Evolutionary conservation across 2,888 invertebrate species (phyloP).

Genomic region (Molorchus minor): DNA sequence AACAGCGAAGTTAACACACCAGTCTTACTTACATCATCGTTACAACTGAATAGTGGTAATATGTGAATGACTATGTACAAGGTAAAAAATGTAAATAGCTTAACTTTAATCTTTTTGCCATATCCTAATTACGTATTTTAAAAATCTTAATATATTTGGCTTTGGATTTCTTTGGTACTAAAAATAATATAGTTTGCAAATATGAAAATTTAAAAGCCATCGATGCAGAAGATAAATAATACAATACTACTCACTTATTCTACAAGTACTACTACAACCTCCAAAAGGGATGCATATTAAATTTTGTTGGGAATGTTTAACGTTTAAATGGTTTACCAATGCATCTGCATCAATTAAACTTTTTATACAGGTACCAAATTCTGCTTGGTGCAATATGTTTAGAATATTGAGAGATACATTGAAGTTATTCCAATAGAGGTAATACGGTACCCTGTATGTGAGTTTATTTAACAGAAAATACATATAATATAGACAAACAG

Average conservation of each 20-base stretch:
- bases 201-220: constrained; percentile 26
- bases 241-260: constrained; percentile 3
- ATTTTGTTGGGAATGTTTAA: constrained; percentile 17
- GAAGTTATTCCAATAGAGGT: too few species aligned
- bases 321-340: constrained; percentile 18
- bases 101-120: too few species aligned
- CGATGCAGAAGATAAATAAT: constrained; percentile 33
- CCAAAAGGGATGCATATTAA: background rate
- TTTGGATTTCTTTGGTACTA: constrained; percentile 47
- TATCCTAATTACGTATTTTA: constrained; percentile 20
- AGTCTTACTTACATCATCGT: too few species aligned
- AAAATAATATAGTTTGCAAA: constrained; percentile 27
- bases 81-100: too few species aligned
- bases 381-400: constrained; percentile 34
- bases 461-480: too few species aligned
- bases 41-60: too few species aligned
- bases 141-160: constrained; percentile 22
- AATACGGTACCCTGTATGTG: too few species aligned
- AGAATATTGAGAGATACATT: constrained; percentile 25
- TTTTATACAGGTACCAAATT: constrained; percentile 35
- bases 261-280: background rate
- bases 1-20: too few species aligned
- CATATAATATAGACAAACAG: too few species aligned
- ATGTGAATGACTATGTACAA: too few species aligned
- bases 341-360: constrained; percentile 31